Evolutionary conservation across 2,797 vertebrate genomes (phyloP).

Genomic region (Huso huso): DNA sequence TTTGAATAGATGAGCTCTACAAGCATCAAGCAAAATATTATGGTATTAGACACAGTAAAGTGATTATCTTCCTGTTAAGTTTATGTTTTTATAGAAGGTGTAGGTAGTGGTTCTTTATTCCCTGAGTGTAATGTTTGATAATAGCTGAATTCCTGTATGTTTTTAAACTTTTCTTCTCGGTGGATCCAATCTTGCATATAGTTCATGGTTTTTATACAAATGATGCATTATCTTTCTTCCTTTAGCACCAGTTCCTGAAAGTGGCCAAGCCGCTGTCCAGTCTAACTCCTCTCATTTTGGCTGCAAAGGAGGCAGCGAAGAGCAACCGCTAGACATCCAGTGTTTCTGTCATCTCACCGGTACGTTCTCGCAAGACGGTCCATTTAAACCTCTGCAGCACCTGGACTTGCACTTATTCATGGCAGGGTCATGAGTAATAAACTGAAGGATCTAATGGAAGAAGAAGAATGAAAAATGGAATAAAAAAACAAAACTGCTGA

Average conservation of each 20-base stretch:
- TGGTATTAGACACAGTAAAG: no score
- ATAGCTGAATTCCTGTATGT: no score
- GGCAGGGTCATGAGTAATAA: constrained; percentile 1
- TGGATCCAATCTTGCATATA: no score
- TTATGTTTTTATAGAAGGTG: background rate
- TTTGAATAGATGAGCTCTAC: no score
- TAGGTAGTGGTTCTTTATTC: background rate
- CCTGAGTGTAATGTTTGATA: background rate
- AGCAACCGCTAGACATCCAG: constrained; percentile 71
- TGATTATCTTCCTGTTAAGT: background rate
- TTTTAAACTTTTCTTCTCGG: no score
- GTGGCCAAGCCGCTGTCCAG: constrained; percentile 91
- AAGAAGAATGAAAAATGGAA: background rate
- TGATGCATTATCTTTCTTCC: constrained; percentile 7
- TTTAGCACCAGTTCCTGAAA: constrained; percentile 91
- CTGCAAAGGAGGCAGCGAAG: constrained; percentile 88
- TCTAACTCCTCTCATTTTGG: constrained; percentile 86
- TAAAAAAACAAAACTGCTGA: background rate
- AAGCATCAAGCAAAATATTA: no score
- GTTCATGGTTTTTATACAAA: background rate
- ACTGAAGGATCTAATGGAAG: background rate
- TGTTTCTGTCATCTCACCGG: no score
- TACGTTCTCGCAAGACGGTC: background rate
- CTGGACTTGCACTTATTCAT: background rate
- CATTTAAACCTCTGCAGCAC: background rate